Conservation (phyloP, 2,113 vertebrate species). For the Phaethon lepturus region DNA sequence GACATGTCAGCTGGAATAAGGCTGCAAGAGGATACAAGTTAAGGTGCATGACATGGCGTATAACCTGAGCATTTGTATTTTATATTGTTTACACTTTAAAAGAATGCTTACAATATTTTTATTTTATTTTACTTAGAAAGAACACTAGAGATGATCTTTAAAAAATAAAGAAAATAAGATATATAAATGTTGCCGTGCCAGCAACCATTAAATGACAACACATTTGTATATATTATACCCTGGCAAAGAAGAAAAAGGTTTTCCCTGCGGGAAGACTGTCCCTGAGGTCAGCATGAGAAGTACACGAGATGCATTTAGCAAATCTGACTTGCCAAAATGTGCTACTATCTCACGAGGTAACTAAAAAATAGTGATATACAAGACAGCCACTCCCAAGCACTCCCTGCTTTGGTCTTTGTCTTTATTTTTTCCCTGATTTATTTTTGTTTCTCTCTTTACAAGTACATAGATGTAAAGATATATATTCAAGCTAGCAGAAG, state of each 20-base stretch:
- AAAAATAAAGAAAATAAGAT: not conserved
- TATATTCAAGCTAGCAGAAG: not conserved
- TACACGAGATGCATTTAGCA: not conserved
- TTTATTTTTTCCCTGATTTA: not conserved
- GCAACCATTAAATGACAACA: not conserved
- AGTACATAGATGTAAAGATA: accelerated
- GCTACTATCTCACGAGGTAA: not conserved
- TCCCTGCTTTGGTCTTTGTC: not conserved
- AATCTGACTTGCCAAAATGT: not conserved
- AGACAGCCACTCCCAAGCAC: not conserved
- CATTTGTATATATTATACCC: not conserved
- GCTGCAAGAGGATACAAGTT: not conserved
- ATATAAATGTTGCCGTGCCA: not conserved
- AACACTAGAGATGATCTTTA: not conserved
- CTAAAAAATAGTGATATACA: not conserved
- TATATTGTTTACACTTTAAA: not conserved
- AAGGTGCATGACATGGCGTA: not conserved
- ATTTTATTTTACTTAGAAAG: not conserved
- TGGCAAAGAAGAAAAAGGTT: not conserved
- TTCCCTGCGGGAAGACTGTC: not conserved
- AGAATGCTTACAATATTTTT: not conserved
- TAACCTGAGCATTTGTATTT: not conserved
- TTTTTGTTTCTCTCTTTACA: not conserved
- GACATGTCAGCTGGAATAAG: not conserved
- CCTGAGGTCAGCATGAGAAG: not conserved